Evolutionary conservation across 2,113 vertebrate species (phyloP).

Genomic region (Anolis carolinensis): DNA sequence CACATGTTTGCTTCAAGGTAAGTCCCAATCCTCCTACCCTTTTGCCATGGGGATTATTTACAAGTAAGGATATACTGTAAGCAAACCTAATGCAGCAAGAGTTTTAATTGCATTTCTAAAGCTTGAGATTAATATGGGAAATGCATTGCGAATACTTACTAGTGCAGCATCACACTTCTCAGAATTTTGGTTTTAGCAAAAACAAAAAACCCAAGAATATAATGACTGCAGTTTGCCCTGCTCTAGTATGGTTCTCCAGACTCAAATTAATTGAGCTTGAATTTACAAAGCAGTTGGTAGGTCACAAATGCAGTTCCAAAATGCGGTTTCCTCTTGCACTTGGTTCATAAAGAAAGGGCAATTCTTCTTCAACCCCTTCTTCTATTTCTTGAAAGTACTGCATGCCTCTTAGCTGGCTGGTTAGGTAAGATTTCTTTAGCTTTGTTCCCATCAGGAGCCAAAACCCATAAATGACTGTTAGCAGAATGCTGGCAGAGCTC

Average conservation of each 20-base stretch:
- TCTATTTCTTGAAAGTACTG: background rate
- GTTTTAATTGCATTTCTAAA: background rate
- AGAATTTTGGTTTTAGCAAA: background rate
- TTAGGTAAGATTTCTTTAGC: slow-evolving; percentile 22
- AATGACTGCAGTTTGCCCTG: background rate
- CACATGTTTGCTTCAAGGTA: background rate
- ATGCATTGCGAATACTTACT: background rate
- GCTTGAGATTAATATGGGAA: background rate
- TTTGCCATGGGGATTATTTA: background rate
- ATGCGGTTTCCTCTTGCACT: background rate
- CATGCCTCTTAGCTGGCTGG: background rate
- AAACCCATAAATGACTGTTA: slow-evolving; percentile 34
- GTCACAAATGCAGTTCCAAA: background rate
- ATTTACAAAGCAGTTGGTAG: background rate
- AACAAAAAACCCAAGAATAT: background rate
- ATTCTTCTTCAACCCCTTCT: background rate
- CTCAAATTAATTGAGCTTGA: background rate
- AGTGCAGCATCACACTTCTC: background rate
- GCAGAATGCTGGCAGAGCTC: slow-evolving; percentile 31
- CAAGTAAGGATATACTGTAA: background rate
- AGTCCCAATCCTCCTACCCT: background rate
- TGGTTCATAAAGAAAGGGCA: accelerated
- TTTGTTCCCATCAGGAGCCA: slow-evolving; percentile 40
- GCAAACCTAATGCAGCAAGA: background rate
- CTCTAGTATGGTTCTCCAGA: background rate